Base-by-base conservation (phyloP, 2,797 vertebrate genomes). In the Pangasius krempfi region DNA sequence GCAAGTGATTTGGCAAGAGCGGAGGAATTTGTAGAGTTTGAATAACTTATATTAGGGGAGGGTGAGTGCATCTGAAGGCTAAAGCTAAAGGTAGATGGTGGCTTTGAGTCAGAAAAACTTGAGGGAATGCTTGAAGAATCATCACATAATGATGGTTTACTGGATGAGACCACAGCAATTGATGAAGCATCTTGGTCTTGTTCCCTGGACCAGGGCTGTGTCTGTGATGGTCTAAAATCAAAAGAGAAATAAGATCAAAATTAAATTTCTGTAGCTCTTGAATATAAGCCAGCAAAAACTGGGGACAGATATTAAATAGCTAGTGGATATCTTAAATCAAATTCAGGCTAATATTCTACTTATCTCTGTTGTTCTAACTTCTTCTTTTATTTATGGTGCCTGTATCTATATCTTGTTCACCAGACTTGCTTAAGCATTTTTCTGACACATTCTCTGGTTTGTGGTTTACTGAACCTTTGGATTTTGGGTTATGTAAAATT, bases 1-100 rank as follows among this genome's bases (percentile, higher is more conserved):
- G 97, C 97, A 47, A 97, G 92, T 64, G 97, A 97, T 89, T 95
- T 95, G 4, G 95, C 96, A 30, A 97, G 95, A 2, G 94, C 91
- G 0, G 96, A 95, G 3, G 95, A 91, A 0, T 44, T 93, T 60
- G 94, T 91, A 6, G 93, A 79, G 76, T 64, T 82, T 92, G 92
- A 89, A 92, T 92, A 66, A 0, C 88, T 86, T 60, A 91, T 88
- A 27, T 79, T 58, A 47, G 93, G 88, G 6, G 80, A 88, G n/a
- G 91, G 89, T 10, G 92, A 93, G n/a, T 56, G 82, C 14, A 56
- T 91, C 9, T 62, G 84, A 82, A 89, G 86, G 68, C 87, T 89
- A 22, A 93, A 88, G 66, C 68, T 92, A 80, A 94, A 94, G 27
- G 92, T 92, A n/a, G 94, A 93, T 2, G 91, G 62, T 37, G 88